Evolutionary conservation across 1,140 invertebrate species (phyloP).

Genomic region (Aethina tumida): DNA sequence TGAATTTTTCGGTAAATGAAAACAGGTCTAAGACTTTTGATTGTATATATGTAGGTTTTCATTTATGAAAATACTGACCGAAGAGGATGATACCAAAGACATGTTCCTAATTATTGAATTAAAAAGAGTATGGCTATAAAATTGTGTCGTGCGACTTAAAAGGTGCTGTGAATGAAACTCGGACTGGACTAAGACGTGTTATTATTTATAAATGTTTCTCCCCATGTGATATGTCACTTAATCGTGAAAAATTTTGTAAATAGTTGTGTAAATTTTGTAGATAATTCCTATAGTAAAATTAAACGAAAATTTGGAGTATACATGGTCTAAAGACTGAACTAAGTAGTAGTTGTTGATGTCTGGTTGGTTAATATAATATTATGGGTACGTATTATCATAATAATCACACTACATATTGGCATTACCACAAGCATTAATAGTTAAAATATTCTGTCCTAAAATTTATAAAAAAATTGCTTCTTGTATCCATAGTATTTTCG

Average conservation of each 20-base stretch:
- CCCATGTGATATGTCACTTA: conserved; percentile 20
- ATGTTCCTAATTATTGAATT: conserved; percentile 21
- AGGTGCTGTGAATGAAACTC: conserved; percentile 5
- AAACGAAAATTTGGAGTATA: conserved; percentile 20
- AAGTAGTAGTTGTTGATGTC: no score
- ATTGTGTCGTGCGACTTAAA: background rate
- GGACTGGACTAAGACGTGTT: conserved; percentile 6
- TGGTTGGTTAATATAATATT: no score
- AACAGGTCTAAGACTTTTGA: background rate
- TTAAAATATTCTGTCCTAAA: no score
- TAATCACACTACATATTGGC: no score
- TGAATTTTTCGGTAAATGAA: conserved; percentile 1
- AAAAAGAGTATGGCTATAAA: conserved; percentile 6
- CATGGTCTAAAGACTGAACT: conserved; percentile 29
- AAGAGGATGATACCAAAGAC: conserved; percentile 25
- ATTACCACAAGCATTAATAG: no score
- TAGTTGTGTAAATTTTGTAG: conserved; percentile 12
- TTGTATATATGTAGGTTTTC: background rate
- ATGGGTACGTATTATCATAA: no score
- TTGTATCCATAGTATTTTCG: no score
- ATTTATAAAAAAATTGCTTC: no score
- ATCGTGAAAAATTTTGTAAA: conserved; percentile 19
- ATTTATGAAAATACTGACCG: background rate
- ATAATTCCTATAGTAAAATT: conserved; percentile 6
- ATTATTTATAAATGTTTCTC: conserved; percentile 15